Evolutionary conservation across 92 coral and sea anemone species (phyloP).

Genomic region (Virgularia gustaviana): DNA sequence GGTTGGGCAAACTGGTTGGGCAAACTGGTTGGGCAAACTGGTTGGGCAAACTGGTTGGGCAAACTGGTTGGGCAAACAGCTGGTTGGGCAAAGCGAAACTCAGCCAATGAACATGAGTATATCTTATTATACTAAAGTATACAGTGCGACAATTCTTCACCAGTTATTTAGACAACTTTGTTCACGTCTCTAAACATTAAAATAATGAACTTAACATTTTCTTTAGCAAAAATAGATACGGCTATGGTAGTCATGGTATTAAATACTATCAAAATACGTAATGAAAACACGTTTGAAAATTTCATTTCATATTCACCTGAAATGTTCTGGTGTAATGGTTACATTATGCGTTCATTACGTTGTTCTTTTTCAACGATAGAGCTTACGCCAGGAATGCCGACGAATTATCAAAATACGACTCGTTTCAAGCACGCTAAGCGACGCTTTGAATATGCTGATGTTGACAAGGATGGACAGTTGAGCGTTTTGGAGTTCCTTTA

Average conservation of each 20-base stretch:
- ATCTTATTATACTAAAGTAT: background rate
- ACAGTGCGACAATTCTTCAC: too few relatives aligned
- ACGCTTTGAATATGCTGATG: constrained; percentile 54
- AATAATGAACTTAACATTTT: too few relatives aligned
- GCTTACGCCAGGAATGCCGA: constrained; percentile 46
- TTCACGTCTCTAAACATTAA: too few relatives aligned
- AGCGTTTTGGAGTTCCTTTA: constrained; percentile 52
- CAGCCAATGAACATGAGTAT: too few relatives aligned
- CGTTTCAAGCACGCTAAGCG: constrained; percentile 47
- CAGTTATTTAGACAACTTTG: too few relatives aligned
- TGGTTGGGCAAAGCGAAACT: too few relatives aligned
- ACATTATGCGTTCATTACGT: background rate
- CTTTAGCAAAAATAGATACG: background rate
- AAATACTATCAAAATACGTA: too few relatives aligned
- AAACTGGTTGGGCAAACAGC: too few relatives aligned
- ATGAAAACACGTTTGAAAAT: background rate
- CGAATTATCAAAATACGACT: constrained; percentile 40
- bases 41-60: background rate
- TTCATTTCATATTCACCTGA: background rate
- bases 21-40: background rate
- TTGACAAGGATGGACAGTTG: constrained; percentile 37
- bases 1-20: too few relatives aligned
- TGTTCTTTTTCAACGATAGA: background rate
- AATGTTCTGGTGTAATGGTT: background rate
- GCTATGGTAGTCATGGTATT: too few relatives aligned